Evolutionary conservation across 2,888 invertebrate genomes (phyloP).

Genomic region (Leptopilina syphax): DNA sequence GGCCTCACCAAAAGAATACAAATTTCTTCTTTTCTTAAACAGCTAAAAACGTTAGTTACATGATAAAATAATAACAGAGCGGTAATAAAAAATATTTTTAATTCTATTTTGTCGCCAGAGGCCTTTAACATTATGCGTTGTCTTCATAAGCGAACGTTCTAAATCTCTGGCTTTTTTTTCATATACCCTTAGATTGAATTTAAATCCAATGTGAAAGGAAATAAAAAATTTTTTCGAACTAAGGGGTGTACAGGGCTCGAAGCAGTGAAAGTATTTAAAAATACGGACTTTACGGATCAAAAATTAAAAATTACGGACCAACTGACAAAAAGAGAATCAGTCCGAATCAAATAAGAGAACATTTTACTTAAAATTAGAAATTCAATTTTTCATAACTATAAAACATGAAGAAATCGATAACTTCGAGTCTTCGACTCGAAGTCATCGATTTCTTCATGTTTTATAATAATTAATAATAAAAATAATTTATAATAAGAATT

Average conservation of each 20-base stretch:
- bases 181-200: constrained; percentile 55
- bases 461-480: no score
- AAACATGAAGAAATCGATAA: no score
- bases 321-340: no score
- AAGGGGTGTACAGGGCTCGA: constrained; percentile 9
- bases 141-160: constrained; percentile 69
- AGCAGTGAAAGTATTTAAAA: no score
- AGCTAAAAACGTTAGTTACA: constrained; percentile 40
- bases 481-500: no score
- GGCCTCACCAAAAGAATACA: constrained; percentile 44
- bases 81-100: constrained; percentile 61
- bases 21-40: constrained; percentile 47
- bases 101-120: constrained; percentile 67
- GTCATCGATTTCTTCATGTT: no score
- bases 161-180: constrained; percentile 68
- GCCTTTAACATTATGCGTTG: constrained; percentile 71
- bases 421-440: no score
- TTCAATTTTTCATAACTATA: no score
- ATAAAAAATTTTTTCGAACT: not conserved
- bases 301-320: no score
- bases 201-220: constrained; percentile 17
- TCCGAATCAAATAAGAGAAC: no score
- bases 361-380: no score
- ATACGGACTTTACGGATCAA: no score
- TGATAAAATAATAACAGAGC: constrained; percentile 8